phyloP scores from a whole-genome alignment of 2,113 vertebrate genomes.

The Pelmatolapia mariae region DNA sequence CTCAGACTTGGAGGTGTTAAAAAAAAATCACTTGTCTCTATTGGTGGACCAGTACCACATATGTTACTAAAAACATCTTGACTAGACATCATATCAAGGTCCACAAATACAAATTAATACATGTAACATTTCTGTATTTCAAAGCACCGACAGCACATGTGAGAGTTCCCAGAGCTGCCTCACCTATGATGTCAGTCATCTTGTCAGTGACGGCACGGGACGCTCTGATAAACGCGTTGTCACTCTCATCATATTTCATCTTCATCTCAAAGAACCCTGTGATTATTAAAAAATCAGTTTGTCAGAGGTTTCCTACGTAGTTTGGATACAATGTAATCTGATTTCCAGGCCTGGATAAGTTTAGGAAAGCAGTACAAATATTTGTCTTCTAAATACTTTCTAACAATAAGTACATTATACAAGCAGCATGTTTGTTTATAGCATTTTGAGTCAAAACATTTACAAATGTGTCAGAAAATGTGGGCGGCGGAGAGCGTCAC shows the following conservation, averaged over 20 bases:
- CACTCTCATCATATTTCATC: slow-evolving; percentile 96
- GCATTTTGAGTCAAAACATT: neutral
- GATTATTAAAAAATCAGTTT: neutral
- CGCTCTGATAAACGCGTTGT: slow-evolving; percentile 86
- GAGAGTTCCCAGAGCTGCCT: neutral
- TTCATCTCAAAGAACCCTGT: slow-evolving; percentile 98
- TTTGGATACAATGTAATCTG: neutral
- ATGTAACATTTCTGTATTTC: neutral
- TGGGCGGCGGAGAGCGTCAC: neutral
- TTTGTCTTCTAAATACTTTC: neutral
- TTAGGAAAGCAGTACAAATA: neutral
- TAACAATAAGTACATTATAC: neutral
- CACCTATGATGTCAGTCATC: slow-evolving; percentile 88
- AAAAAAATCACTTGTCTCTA: neutral
- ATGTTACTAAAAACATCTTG: neutral
- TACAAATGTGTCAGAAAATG: neutral
- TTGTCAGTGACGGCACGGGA: slow-evolving; percentile 90
- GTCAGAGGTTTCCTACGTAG: neutral
- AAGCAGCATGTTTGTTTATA: neutral
- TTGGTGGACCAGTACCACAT: neutral
- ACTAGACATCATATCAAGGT: neutral
- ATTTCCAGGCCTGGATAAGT: neutral
- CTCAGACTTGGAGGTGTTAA: neutral
- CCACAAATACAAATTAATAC: fast-evolving
- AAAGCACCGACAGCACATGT: neutral